Percentiles rank a stretch among this genome's conserved stretches.
phyloP scores from a whole-genome alignment of 92 coral and sea anemone genomes.

The Phymanthus crucifer region DNA sequence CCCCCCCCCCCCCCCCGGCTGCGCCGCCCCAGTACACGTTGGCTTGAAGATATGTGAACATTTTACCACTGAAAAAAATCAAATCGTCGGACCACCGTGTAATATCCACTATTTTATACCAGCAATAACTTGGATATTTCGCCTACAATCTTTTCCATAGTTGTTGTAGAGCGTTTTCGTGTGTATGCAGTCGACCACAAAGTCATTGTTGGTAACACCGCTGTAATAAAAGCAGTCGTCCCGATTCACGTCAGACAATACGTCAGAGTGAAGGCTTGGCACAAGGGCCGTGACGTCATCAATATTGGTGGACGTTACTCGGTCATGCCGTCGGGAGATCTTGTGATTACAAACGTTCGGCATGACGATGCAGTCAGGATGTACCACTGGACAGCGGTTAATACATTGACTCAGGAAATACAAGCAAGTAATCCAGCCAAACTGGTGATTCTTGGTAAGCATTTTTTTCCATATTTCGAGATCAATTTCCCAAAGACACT shows the following conservation, averaged over 20 bases:
- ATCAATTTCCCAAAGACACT: no score
- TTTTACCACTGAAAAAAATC: no score
- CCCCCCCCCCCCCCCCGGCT: no score
- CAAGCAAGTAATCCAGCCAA: slow-evolving; percentile 91
- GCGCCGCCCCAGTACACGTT: no score
- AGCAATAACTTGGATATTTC: no score
- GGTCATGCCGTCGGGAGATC: slow-evolving; percentile 89
- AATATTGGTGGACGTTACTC: slow-evolving; percentile 71
- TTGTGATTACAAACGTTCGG: slow-evolving; percentile 77
- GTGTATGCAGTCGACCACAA: slow-evolving; percentile 79
- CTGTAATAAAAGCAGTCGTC: slow-evolving; percentile 73
- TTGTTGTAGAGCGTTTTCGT: slow-evolving; percentile 69
- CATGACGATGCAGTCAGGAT: slow-evolving; percentile 41
- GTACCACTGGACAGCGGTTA: slow-evolving; percentile 81
- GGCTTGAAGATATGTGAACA: no score
- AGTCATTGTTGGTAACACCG: slow-evolving; percentile 80
- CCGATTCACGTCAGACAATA: slow-evolving; percentile 70
- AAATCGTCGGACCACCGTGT: no score
- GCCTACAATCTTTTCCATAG: slow-evolving; percentile 36
- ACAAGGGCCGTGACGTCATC: slow-evolving; percentile 52
- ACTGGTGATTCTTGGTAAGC: slow-evolving; percentile 35
- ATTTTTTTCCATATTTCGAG: no score
- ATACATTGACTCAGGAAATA: slow-evolving; percentile 70
- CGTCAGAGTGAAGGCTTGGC: slow-evolving; percentile 82
- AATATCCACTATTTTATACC: no score